phyloP scores from a whole-genome alignment of 2,888 invertebrate genomes.

The Siphonodentalium dalli region DNA sequence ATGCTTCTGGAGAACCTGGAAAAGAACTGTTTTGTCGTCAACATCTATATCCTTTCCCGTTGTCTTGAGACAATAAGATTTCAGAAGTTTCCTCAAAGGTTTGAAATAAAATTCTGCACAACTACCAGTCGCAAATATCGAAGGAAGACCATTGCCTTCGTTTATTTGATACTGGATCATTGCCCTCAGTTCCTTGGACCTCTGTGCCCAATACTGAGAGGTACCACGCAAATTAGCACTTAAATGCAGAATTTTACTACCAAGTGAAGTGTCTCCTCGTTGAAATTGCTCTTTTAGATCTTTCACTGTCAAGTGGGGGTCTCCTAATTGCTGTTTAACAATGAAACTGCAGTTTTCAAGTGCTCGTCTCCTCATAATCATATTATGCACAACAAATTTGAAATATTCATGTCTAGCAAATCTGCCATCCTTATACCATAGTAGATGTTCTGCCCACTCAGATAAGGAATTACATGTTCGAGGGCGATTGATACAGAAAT shows the following conservation, averaged over 20 bases:
- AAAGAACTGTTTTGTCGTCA: conserved; percentile 4
- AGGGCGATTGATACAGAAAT: conserved; percentile 17
- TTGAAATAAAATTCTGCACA: conserved; percentile 25
- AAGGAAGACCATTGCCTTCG: conserved; percentile 26
- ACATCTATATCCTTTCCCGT: conserved; percentile 2
- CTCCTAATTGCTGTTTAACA: conserved; percentile 16
- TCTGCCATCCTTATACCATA: conserved; percentile 12
- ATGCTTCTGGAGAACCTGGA: conserved; percentile 18
- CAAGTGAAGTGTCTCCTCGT: conserved; percentile 13
- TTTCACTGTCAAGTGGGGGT: conserved; percentile 3
- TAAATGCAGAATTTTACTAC: conserved; percentile 20
- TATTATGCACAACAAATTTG: conserved; percentile 13
- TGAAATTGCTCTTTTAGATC: conserved; percentile 11
- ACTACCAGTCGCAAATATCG: conserved; percentile 27
- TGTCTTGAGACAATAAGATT: conserved; percentile 2
- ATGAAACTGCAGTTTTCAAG: conserved; percentile 18
- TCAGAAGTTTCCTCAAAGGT: conserved; percentile 10
- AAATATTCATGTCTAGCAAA: conserved; percentile 13
- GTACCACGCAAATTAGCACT: conserved; percentile 25
- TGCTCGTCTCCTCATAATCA: conserved; percentile 21
- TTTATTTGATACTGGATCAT: conserved; percentile 32
- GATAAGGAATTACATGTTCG: conserved; percentile 9
- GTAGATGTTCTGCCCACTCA: conserved; percentile 7
- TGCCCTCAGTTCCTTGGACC: conserved; percentile 21
- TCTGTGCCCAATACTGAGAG: conserved; percentile 27